phyloP scores from a whole-genome alignment of 2,113 vertebrate genomes.

The Marcusenius ussheri region DNA sequence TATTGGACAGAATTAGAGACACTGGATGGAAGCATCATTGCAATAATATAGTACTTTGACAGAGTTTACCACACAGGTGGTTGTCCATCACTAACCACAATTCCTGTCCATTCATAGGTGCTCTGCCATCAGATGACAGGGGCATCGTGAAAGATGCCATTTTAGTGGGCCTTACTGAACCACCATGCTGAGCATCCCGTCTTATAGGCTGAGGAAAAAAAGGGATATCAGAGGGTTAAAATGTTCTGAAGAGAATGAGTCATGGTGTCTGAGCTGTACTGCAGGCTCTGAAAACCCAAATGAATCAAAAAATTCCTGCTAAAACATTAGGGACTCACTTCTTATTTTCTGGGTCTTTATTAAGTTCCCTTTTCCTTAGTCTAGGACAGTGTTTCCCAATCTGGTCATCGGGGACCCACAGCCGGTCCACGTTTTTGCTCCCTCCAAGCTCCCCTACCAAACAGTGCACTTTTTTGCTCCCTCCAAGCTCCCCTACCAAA shows the following conservation, averaged over 20 bases:
- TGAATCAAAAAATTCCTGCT: not conserved
- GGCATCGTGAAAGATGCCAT: not conserved
- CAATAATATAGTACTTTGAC: not conserved
- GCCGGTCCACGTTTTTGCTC: not conserved
- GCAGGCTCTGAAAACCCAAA: constrained; percentile 1
- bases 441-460: no score
- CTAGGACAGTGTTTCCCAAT: not conserved
- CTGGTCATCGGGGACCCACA: not conserved
- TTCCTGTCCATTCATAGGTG: not conserved
- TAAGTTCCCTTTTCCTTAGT: not conserved
- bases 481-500: no score
- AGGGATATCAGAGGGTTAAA: not conserved
- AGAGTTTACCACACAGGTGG: not conserved
- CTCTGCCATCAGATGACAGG: not conserved
- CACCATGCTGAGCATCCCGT: not conserved
- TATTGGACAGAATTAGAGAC: not conserved
- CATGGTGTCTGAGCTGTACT: not conserved
- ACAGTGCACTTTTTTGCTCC: not conserved
- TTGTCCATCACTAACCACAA: not conserved
- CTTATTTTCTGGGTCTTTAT: constrained; percentile 9
- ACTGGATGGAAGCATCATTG: not conserved
- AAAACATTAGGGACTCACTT: not conserved
- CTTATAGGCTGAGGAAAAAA: not conserved
- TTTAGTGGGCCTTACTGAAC: not conserved
- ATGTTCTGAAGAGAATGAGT: not conserved